Evolutionary conservation across 2,797 vertebrate species (phyloP).

Genomic region (Enteromius thamalakanensis): DNA sequence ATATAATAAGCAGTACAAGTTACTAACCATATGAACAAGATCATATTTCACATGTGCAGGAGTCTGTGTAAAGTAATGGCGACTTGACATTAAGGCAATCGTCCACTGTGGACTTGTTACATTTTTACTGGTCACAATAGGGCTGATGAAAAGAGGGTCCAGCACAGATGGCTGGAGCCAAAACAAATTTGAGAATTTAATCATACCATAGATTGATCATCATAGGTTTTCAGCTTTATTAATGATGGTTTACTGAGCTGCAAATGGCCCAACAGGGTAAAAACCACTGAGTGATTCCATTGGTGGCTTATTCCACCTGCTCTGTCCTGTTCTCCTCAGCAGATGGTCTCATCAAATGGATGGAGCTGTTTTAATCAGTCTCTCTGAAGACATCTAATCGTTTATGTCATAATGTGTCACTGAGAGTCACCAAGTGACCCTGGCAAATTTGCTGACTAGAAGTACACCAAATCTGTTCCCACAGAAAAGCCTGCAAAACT

Average conservation of each 20-base stretch:
- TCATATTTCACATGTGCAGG: constrained; percentile 2
- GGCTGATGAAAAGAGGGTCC: constrained; percentile 4
- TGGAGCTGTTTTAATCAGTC: constrained; percentile 77
- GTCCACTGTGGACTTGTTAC: constrained; percentile 47
- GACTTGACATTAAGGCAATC: constrained; percentile 36
- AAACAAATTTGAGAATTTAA: constrained; percentile 51
- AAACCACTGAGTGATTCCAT: constrained; percentile 61
- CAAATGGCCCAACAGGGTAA: constrained; percentile 52
- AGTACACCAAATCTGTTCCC: background rate
- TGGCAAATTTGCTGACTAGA: background rate
- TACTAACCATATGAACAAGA: constrained; percentile 40
- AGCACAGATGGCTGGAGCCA: constrained; percentile 30
- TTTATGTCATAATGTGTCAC: constrained; percentile 22
- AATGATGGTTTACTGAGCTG: constrained; percentile 46
- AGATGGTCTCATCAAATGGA: constrained; percentile 79
- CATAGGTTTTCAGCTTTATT: constrained; percentile 49
- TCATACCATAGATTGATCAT: constrained; percentile 49
- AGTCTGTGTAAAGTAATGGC: constrained; percentile 28
- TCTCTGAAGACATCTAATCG: constrained; percentile 66
- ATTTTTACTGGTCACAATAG: constrained; percentile 39
- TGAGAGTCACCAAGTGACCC: constrained; percentile 20
- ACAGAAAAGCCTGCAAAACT: background rate
- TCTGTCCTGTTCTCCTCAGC: constrained; percentile 63
- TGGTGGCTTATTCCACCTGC: constrained; percentile 66
- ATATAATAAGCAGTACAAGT: background rate